These are phyloP conservation scores for Vidua macroura DNA, from an alignment of 2,113 vertebrate species.

Conservation along the genomic window DNA sequence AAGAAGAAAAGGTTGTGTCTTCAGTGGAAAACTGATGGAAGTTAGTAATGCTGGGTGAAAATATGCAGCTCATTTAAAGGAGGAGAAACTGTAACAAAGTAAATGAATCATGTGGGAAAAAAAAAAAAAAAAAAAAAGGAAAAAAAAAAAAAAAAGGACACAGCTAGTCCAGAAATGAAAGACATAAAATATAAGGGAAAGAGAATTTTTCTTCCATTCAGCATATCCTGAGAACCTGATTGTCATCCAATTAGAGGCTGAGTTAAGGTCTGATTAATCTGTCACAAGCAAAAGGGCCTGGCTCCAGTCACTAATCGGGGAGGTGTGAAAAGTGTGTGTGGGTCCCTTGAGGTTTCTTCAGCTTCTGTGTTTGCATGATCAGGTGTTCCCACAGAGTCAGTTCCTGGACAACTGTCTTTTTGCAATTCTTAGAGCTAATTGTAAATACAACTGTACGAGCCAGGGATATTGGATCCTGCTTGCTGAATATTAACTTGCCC, in stretches of 20 bases:
- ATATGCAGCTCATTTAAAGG: slow-evolving; percentile 67
- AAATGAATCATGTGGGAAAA: slow-evolving; percentile 29
- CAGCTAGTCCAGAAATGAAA: slow-evolving; percentile 50
- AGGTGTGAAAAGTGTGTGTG: slow-evolving; percentile 61
- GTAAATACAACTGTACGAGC: not conserved
- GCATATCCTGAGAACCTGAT: slow-evolving; percentile 67
- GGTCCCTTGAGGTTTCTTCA: slow-evolving; percentile 56
- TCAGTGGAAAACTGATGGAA: slow-evolving; percentile 63
- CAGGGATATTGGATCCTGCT: not conserved
- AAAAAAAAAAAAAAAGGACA: not conserved
- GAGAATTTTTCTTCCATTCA: slow-evolving; percentile 30
- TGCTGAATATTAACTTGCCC: not conserved
- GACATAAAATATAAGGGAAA: slow-evolving; percentile 50
- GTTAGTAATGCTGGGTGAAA: slow-evolving; percentile 58
- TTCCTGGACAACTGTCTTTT: slow-evolving; percentile 62
- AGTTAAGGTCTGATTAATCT: slow-evolving; percentile 77
- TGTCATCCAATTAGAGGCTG: slow-evolving; percentile 77
- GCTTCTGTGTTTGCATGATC: slow-evolving; percentile 57
- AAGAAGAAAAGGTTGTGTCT: slow-evolving; percentile 62
- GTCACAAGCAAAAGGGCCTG: slow-evolving; percentile 64
- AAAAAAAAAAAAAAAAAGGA: not conserved
- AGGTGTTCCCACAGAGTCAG: slow-evolving; percentile 55
- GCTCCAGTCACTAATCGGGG: slow-evolving; percentile 66
- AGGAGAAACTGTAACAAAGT: slow-evolving; percentile 44
- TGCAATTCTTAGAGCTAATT: slow-evolving; percentile 68